These are phyloP conservation scores for Limnephilus rhombicus DNA, from an alignment of 2,888 invertebrate genomes.

Conservation along the genomic window DNA sequence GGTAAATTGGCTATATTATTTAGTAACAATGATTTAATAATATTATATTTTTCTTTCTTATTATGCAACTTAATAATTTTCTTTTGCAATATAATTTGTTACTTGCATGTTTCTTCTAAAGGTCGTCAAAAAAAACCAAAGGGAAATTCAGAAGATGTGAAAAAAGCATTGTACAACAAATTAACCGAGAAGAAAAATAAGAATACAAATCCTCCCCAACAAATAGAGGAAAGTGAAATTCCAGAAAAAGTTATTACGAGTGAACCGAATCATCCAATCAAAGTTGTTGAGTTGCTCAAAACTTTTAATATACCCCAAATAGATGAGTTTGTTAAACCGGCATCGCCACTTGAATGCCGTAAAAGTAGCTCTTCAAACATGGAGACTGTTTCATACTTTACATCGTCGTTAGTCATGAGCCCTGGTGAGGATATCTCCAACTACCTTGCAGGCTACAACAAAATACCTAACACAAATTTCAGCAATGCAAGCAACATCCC, in stretches of 20 bases:
- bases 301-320: background rate
- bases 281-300: background rate
- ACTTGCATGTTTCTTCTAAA: background rate
- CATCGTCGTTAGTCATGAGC: conserved; percentile 73
- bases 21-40: background rate
- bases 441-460: conserved; percentile 52
- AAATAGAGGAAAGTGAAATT: conserved; percentile 7
- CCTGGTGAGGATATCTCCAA: conserved; percentile 67
- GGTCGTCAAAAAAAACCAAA: background rate
- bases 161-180: conserved; percentile 50
- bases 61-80: background rate
- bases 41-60: background rate
- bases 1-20: background rate
- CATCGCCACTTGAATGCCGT: background rate
- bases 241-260: background rate
- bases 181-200: conserved; percentile 34
- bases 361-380: conserved; percentile 70
- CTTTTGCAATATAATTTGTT: background rate
- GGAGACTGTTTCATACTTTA: conserved; percentile 74
- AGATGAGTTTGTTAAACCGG: background rate
- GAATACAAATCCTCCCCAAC: background rate
- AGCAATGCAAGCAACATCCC: background rate
- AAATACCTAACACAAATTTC: conserved; percentile 27
- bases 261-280: background rate
- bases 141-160: conserved; percentile 2